Percentiles rank a stretch among this genome's conserved stretches.
Evolutionary conservation across 2,888 invertebrate genomes (phyloP).

Genomic region (Cantharis rufa): DNA sequence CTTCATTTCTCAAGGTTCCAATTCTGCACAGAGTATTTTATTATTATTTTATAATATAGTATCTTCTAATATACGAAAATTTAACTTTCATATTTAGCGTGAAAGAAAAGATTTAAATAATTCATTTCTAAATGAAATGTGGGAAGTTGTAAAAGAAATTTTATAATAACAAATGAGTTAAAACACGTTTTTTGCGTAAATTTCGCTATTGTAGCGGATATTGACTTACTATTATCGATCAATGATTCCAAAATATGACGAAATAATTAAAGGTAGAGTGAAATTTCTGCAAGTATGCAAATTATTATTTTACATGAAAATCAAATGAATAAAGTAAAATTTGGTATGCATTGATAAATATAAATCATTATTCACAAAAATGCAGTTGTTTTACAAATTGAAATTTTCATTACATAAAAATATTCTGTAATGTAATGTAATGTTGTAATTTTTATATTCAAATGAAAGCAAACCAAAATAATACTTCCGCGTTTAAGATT

Average conservation of each 20-base stretch:
- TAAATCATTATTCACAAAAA: too few relatives aligned
- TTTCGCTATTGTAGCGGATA: not conserved
- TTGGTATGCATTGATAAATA: not conserved
- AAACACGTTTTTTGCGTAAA: not conserved
- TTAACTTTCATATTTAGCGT: not conserved
- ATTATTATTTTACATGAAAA: not conserved
- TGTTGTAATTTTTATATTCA: not conserved
- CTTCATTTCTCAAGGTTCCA: conserved; percentile 59
- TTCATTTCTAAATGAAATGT: not conserved
- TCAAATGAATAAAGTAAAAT: not conserved
- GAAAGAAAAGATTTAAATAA: not conserved
- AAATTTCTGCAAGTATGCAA: not conserved
- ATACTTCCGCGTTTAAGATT: not conserved
- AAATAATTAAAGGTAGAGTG: not conserved
- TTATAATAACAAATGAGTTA: not conserved
- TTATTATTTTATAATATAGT: too few relatives aligned
- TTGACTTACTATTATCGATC: not conserved
- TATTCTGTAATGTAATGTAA: not conserved
- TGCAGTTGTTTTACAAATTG: not conserved
- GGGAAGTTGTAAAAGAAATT: not conserved
- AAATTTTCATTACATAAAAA: not conserved
- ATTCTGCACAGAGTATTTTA: conserved; percentile 57
- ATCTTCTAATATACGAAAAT: not conserved
- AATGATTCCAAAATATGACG: not conserved
- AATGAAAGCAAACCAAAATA: not conserved